Evolutionary conservation across 2,888 invertebrate species (phyloP), one percentile per base, ranked within the genome.

Genomic region (Acanthacorydalis orientalis): DNA sequence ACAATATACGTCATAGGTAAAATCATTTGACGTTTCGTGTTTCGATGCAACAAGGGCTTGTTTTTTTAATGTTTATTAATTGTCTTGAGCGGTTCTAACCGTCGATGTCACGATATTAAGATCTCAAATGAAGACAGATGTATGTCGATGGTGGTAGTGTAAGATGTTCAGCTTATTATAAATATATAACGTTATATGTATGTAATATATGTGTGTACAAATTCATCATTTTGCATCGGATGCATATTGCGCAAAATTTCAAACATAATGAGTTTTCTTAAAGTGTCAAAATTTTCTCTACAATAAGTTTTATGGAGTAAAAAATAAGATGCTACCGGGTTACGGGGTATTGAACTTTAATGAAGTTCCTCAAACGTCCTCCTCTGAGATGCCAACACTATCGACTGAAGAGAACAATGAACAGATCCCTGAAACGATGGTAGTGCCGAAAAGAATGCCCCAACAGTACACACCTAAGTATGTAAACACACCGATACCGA

Each of bases 1-100:
- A 10, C 35, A 11, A 33, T 34, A 33, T 44, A 44, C 44, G 44
- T 44, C 44, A 44, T 35, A 44, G 44, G 44, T 44, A 44, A 44
- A 35, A 6, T 23, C 23, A 16, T 44, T 44, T 44, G 44, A 44
- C 44, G 16, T 44, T 44, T 44, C 44, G 31, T 23, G 23, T 44
- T 31, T 44, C 16, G 16, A 23, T 41, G 16, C n/a, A 23, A 31
- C 16, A 15, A 12, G 16, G 16, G 16, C n/a, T 11, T 43, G 31
- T 31, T n/a, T n/a, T n/a, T n/a, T 43, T 14, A 3, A 40, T 14
- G 7, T 42, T 16, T 16, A 42, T 23, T 42, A 15, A n/a, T 7
- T 15, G 2, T 38, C 4, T 15, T n/a, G 12, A 38, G 14, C 12
- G 15, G 12, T 10, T 38, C 12, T 4, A 7, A 32, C 11, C 14